phyloP scores from a whole-genome alignment of 2,888 invertebrate species.

The Pocota personata region DNA sequence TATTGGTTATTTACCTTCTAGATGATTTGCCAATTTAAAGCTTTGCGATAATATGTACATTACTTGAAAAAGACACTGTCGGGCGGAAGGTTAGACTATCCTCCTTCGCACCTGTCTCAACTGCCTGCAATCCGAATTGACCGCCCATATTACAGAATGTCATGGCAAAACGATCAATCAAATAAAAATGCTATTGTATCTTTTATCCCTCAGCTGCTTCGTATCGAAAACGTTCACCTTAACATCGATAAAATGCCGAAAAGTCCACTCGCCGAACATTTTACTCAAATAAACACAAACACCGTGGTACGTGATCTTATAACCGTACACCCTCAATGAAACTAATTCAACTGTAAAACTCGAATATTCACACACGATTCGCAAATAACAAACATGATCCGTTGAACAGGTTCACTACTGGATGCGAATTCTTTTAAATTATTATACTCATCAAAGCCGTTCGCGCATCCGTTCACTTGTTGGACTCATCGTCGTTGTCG shows the following conservation, averaged over 20 bases:
- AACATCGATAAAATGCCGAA: neutral
- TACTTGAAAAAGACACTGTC: too few relatives aligned
- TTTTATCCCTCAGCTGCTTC: neutral
- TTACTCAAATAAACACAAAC: neutral
- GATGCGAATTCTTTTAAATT: slow-evolving; percentile 53
- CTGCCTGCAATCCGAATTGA: too few relatives aligned
- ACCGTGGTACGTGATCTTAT: slow-evolving; percentile 39
- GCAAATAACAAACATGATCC: slow-evolving; percentile 50
- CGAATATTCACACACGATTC: slow-evolving; percentile 48
- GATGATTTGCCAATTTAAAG: too few relatives aligned
- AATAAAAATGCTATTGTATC: neutral
- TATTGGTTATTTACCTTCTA: too few relatives aligned
- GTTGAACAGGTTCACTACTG: slow-evolving; percentile 56
- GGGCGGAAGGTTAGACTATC: too few relatives aligned
- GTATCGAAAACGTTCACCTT: neutral
- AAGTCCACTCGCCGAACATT: neutral
- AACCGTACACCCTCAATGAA: slow-evolving; percentile 54
- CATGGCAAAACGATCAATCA: too few relatives aligned
- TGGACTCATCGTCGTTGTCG: neutral
- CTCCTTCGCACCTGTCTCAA: too few relatives aligned
- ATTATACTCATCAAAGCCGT: slow-evolving; percentile 52
- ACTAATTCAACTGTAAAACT: slow-evolving; percentile 39
- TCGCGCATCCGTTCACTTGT: slow-evolving; percentile 51
- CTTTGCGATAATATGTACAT: too few relatives aligned
- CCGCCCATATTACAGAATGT: neutral